Percentiles rank a stretch among this genome's conserved stretches.
phyloP scores from a whole-genome alignment of 2,797 vertebrate species.

The Anabacerthia variegaticeps region DNA sequence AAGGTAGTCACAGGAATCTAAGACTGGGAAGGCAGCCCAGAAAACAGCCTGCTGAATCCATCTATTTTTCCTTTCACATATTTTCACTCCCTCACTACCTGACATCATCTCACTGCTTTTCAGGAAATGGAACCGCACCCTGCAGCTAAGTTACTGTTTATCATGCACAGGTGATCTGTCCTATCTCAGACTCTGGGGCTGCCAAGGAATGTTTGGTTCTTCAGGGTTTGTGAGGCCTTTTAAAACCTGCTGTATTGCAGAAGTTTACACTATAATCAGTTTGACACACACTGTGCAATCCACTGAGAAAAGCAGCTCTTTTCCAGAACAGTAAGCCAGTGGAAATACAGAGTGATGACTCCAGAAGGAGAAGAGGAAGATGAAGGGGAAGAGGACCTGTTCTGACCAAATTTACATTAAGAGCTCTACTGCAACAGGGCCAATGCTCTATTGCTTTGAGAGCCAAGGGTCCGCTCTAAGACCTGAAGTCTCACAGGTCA shows the following conservation, averaged over 20 bases:
- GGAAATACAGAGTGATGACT: neutral
- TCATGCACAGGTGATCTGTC: slow-evolving; percentile 76
- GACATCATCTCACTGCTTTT: neutral
- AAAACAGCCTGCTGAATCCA: neutral
- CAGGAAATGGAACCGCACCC: neutral
- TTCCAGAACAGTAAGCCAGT: neutral
- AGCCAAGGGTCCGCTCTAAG: neutral
- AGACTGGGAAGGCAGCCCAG: neutral
- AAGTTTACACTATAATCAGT: neutral
- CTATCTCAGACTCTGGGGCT: slow-evolving; percentile 78
- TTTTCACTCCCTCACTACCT: neutral
- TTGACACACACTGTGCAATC: neutral
- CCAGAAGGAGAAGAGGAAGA: neutral
- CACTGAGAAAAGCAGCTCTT: neutral
- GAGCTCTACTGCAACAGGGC: neutral
- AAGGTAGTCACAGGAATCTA: neutral
- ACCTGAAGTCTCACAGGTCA: neutral
- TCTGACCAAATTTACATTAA: neutral
- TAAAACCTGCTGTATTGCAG: neutral
- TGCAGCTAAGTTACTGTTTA: slow-evolving; percentile 73
- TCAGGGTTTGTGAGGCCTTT: neutral
- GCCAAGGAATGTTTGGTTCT: slow-evolving; percentile 14
- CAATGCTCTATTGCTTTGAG: neutral
- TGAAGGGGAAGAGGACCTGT: fast-evolving
- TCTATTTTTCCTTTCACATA: neutral